Percentiles rank a stretch among this genome's conserved stretches.
Evolutionary conservation across 2,797 vertebrate species (phyloP).

Genomic region (Anguilla marmorata): DNA sequence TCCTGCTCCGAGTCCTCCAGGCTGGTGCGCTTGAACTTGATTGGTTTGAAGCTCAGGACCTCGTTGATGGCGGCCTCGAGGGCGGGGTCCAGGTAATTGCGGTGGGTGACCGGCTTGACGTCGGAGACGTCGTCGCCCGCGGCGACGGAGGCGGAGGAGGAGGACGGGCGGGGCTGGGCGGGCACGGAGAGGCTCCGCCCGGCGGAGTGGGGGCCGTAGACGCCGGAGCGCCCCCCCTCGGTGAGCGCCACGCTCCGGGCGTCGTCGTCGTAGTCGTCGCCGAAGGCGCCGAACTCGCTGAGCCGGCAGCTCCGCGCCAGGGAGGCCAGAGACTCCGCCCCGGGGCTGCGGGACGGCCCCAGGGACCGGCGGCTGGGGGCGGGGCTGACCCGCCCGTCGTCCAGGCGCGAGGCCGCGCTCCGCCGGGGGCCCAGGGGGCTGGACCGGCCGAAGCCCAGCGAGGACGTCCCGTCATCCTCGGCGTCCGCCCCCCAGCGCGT

Average conservation of each 20-base stretch:
- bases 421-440: constrained; percentile 72
- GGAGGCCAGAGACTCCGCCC: constrained; percentile 75
- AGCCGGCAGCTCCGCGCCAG: constrained; percentile 79
- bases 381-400: constrained; percentile 69
- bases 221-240: constrained; percentile 66
- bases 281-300: constrained; percentile 75
- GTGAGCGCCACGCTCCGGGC: constrained; percentile 70
- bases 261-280: constrained; percentile 67
- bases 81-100: constrained; percentile 90
- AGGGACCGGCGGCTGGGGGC: constrained; percentile 53
- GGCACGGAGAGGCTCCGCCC: constrained; percentile 87
- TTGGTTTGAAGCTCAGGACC: constrained; percentile 91
- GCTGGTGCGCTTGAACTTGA: constrained; percentile 81
- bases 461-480: constrained; percentile 76
- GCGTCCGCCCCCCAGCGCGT: constrained; percentile 68
- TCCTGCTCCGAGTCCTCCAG: constrained; percentile 80
- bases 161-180: constrained; percentile 64
- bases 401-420: constrained; percentile 78
- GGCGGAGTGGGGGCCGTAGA: constrained; percentile 77
- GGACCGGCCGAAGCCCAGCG: constrained; percentile 73
- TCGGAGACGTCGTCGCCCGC: constrained; percentile 56
- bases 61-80: constrained; percentile 95
- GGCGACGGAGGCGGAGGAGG: constrained; percentile 50
- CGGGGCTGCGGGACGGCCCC: constrained; percentile 58
- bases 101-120: constrained; percentile 71